Evolutionary conservation across 2,888 invertebrate genomes (phyloP).

Genomic region (Chloroclysta siterata): DNA sequence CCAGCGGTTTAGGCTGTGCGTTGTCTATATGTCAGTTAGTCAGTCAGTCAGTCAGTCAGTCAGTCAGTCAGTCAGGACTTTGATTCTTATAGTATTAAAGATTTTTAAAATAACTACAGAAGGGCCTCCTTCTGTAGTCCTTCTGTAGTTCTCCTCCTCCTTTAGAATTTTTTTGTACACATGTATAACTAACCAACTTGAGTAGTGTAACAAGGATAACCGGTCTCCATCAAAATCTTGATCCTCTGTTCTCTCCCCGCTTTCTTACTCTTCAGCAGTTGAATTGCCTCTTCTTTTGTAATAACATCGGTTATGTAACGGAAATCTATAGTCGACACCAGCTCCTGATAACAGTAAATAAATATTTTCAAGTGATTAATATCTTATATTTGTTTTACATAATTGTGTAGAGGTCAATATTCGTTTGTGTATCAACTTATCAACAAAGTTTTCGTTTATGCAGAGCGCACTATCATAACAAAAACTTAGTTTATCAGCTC

Average conservation of each 20-base stretch:
- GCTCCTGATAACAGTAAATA: constrained; percentile 66
- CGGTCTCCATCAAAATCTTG: constrained; percentile 85
- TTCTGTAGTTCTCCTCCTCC: no score
- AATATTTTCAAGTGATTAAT: constrained; percentile 7
- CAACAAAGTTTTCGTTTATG: no score
- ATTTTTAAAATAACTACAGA: no score
- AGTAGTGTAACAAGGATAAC: constrained; percentile 95
- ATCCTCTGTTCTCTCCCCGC: constrained; percentile 87
- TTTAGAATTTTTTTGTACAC: background rate
- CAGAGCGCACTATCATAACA: no score
- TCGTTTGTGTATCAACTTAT: background rate
- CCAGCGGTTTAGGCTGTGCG: no score
- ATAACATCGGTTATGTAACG: constrained; percentile 93
- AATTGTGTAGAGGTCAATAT: constrained; percentile 8
- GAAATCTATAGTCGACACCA: constrained; percentile 95
- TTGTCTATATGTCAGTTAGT: no score
- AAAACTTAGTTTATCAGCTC: no score
- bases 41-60: no score
- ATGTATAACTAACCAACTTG: constrained; percentile 86
- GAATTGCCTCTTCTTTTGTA: constrained; percentile 92
- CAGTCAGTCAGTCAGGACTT: no score
- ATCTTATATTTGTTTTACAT: constrained; percentile 1
- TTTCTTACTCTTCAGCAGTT: constrained; percentile 86
- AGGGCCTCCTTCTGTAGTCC: no score
- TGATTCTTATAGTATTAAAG: no score